A percentile compares a stretch with the other conserved stretches of the same genome.
phyloP scores from a whole-genome alignment of 2,888 invertebrate genomes.

The Mesodorylaimus sp. region DNA sequence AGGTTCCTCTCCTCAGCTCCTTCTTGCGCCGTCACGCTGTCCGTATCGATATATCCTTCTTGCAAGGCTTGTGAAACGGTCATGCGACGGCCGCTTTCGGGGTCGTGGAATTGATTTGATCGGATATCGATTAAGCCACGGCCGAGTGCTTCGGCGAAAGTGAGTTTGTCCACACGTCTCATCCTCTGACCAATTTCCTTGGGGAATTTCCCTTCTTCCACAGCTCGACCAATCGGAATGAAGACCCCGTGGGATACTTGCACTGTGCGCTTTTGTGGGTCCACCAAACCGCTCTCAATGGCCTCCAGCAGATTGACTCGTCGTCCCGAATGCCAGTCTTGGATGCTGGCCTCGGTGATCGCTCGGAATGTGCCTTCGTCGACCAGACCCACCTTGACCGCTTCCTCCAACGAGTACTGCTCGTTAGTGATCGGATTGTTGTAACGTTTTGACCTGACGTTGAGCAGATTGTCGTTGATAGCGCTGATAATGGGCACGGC shows the following conservation, averaged over 20 bases:
- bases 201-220: constrained; percentile 6
- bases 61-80: constrained; percentile 58
- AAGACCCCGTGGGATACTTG: background rate
- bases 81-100: constrained; percentile 53
- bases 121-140: constrained; percentile 56
- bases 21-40: constrained; percentile 42
- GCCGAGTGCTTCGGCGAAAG: constrained; percentile 53
- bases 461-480: constrained; percentile 53
- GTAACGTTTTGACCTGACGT: constrained; percentile 53
- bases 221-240: constrained; percentile 8
- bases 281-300: constrained; percentile 21
- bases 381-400: constrained; percentile 54
- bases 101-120: constrained; percentile 41
- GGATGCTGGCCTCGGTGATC: constrained; percentile 8
- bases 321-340: constrained; percentile 16
- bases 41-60: constrained; percentile 54
- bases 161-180: constrained; percentile 21
- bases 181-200: constrained; percentile 14
- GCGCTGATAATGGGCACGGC: constrained; percentile 37
- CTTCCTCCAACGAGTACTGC: constrained; percentile 55
- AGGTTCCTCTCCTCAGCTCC: constrained; percentile 7
- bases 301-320: constrained; percentile 20
- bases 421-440: constrained; percentile 53
- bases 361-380: constrained; percentile 46
- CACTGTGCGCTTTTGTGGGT: constrained; percentile 13